These are phyloP conservation scores for Elephantulus edwardii DNA, from an alignment of 2,113 vertebrate species.

Conservation along the genomic window DNA sequence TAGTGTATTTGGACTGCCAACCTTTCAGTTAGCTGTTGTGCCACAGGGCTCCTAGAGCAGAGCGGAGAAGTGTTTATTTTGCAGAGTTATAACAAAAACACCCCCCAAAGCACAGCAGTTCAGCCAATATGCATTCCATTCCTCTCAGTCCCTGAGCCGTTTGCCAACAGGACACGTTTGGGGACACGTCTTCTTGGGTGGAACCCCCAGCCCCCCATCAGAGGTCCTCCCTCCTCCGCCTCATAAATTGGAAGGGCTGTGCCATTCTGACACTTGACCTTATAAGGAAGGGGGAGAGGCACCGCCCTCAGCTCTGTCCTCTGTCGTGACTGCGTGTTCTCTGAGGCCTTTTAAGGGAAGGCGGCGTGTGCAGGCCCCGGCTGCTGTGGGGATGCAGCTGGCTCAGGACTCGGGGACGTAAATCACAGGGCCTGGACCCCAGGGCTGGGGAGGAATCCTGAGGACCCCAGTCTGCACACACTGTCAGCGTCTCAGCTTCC, in stretches of 20 bases:
- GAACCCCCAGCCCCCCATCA: conserved; percentile 31
- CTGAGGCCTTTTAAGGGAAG: conserved; percentile 85
- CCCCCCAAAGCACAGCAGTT: not conserved
- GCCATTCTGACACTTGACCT: conserved; percentile 81
- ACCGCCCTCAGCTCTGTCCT: conserved; percentile 72
- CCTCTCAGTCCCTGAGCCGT: conserved; percentile 6
- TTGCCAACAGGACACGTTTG: conserved; percentile 50
- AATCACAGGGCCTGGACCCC: conserved; percentile 4
- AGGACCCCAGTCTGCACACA: not conserved
- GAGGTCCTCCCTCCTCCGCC: conserved; percentile 71
- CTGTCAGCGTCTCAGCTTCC: not conserved
- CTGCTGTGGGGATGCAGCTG: conserved; percentile 67
- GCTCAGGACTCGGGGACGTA: conserved; percentile 48
- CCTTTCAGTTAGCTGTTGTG: no score
- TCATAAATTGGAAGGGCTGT: conserved; percentile 80
- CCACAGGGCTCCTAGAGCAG: not conserved
- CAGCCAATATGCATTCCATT: not conserved
- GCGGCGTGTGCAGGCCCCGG: conserved; percentile 28
- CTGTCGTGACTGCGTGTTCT: conserved; percentile 64
- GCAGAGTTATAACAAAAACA: conserved; percentile 26
- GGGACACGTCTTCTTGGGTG: conserved; percentile 32
- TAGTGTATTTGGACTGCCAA: no score
- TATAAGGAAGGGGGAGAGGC: conserved; percentile 79
- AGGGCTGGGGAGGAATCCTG: not conserved
- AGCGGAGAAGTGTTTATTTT: conserved; percentile 61